Base-by-base conservation (phyloP, 2,113 vertebrate species). In the Pyxicephalus adspersus region DNA sequence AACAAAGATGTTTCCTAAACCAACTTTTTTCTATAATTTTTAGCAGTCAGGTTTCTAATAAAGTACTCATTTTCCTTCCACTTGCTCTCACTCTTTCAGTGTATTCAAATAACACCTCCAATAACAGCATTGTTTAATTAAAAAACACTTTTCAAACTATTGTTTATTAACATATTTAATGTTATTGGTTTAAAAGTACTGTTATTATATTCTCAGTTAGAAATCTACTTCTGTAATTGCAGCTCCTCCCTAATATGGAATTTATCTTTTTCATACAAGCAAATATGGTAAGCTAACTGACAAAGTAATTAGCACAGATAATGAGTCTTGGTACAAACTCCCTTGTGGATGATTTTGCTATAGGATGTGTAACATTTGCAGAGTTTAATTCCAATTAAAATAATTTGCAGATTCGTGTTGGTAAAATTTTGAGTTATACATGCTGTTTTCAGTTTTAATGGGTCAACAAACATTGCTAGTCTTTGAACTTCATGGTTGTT, bases 271-370 rank as follows among this genome's bases (percentile, higher is more conserved):
- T 52, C 26, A 25, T 77, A 64, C 58, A 28, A 77, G 22, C n/a
- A 51, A 64, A 54, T 77, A 77, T 77, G 50, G 45, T 66, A 55
- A 54, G 22, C n/a, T 61, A 77, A 52, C 54, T 64, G 75, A 76
- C 60, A 76, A 76, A 77, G 63, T 54, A 77, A 77, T 77, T 77
- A 77, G 75, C 45, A 55, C 63, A 77, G 50, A 77, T 65, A 77
- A 77, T 77, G 61, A 77, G 63, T 50, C 75, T 65, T 63, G 72
- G 72, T 75, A 63, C 18, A 61, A 61, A 65, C 17, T 65, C 75
- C 75, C 75, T 17, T 65, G 45, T 55, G 61, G n/a, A 23, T 55
- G 38, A 19, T 61, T 54, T 77, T 31, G 61, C 75, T 65, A 75
- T 75, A 75, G 70, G 70, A 73, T 73, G 70, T 75, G 57, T 61